A percentile compares a stretch with the other conserved stretches of the same genome.
Evolutionary conservation across 2,888 invertebrate genomes (phyloP).

Genomic region (Lasioglossum figueresi): DNA sequence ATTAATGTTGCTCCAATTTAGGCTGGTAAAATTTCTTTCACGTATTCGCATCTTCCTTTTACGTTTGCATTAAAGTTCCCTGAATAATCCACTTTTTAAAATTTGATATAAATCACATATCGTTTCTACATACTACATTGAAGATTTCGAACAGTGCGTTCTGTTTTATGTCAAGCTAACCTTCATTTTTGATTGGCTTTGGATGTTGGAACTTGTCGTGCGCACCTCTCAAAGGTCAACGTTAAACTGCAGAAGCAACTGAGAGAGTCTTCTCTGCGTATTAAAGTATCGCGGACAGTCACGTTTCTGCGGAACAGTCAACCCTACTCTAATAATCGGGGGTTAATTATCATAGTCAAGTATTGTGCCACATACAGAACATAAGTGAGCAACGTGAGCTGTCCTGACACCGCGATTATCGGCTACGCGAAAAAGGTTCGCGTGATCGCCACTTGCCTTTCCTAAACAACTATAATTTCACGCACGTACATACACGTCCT

Average conservation of each 20-base stretch:
- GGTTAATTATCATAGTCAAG: conserved; percentile 37
- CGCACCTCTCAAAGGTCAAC: neutral
- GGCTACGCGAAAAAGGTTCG: conserved; percentile 38
- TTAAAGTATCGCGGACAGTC: neutral
- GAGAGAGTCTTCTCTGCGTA: neutral
- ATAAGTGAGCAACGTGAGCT: conserved; percentile 39
- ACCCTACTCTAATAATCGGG: neutral
- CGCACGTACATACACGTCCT: conserved; percentile 22
- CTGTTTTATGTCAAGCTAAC: neutral
- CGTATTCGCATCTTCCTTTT: neutral
- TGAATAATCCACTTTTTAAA: neutral
- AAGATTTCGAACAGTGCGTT: neutral
- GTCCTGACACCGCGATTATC: conserved; percentile 37
- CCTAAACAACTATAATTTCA: conserved; percentile 44
- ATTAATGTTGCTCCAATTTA: too few relatives aligned
- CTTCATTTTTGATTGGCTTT: neutral
- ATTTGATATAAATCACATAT: neutral
- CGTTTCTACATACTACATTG: neutral
- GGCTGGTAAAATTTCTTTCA: neutral
- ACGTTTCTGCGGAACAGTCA: neutral
- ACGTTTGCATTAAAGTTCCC: neutral
- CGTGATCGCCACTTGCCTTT: conserved; percentile 33
- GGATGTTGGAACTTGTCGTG: neutral
- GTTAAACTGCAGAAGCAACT: neutral
- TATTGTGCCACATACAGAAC: conserved; percentile 31